Evolutionary conservation across 2,113 vertebrate genomes (phyloP), one percentile per base, ranked within the genome.

Genomic region (Anoplopoma fimbria): DNA sequence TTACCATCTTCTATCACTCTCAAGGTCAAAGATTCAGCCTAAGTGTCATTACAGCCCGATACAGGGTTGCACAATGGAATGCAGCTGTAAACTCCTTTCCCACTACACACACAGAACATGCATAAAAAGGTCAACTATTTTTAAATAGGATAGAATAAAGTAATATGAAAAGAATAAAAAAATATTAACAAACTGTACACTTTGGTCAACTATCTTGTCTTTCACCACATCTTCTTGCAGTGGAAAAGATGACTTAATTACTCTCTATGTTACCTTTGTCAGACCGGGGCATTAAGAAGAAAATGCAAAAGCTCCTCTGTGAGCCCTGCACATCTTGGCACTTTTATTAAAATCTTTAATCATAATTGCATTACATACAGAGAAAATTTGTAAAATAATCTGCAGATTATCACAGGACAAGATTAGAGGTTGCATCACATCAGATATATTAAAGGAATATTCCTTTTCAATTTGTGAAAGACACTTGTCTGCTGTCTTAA

Each of bases 401-500:
- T 65, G 34, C 42, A 36, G 21, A 70, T 31, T 2, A 38, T 55
- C 6, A 40, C 31, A 7, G 21, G 15, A 19, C 36, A 15, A 29
- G 40, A 61, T 64, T 14, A 40, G 23, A 27, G 51, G n/a, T 31
- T 49, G 21, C 31, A 23, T 79, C 49, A 19, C 15, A 51, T 3
- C 45, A 34, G 27, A 72, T 40, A 31, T 29, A 47, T 51, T 40
- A 40, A 47, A 27, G 45, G 2, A 13, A 23, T 15, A 25, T 51
- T 36, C 21, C 42, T 42, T 53, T 27, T 34, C 57, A 69, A 47
- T 71, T 77, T 25, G 14, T 23, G 4, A 57, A 73, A 33, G 27
- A 61, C 34, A 73, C 53, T 81, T 34, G 69, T 75, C 80, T 67
- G 75, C 38, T 9, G 58, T 61, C 61, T 49, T 64, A 53, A 87